Conservation (phyloP, 2,113 vertebrate genomes). For the Scartelaos histophorus region DNA sequence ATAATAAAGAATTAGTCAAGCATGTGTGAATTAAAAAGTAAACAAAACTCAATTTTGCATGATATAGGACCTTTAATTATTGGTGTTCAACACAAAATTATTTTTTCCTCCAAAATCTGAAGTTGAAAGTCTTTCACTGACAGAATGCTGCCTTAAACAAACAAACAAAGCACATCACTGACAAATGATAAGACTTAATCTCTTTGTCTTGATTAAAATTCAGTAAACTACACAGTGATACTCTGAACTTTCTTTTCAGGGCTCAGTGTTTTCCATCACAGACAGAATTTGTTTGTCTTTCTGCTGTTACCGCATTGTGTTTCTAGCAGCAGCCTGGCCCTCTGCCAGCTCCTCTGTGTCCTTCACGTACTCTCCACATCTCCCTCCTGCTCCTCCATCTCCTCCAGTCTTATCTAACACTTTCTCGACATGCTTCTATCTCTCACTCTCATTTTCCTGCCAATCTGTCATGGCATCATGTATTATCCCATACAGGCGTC, state of each 20-base stretch:
- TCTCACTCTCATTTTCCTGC: constrained; percentile 2
- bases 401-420: constrained; percentile 2
- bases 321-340: constrained; percentile 23
- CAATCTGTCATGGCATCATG: neutral
- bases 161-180: no score
- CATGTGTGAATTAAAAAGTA: no score
- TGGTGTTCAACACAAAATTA: no score
- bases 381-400: constrained; percentile 12
- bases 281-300: neutral
- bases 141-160: no score
- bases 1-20: no score
- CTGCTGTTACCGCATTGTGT: constrained; percentile 10
- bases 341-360: constrained; percentile 28
- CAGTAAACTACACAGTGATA: no score
- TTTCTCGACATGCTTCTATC: neutral
- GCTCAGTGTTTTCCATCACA: neutral
- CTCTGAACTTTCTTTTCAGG: neutral
- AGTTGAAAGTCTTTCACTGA: no score
- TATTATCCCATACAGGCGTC: constrained; percentile 7
- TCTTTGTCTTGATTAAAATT: no score
- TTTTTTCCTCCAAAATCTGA: no score
- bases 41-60: no score
- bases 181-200: no score
- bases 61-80: no score
- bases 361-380: constrained; percentile 5